Evolutionary conservation across 2,113 vertebrate species (phyloP).

Genomic region (Mus musculus): GRCm39 chr16:38407001-38407500

Average conservation of each 20-base stretch:
- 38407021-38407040: conserved; percentile 23
- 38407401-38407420: conserved; percentile 66
- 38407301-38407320: conserved; percentile 56
- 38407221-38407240: conserved; percentile 3
- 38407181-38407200: conserved; percentile 57
- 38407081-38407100: conserved; percentile 59
- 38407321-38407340: conserved; percentile 27
- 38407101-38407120: conserved; percentile 55
- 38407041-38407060: conserved; percentile 64
- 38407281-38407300: conserved; percentile 52
- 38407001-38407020: conserved; percentile 19
- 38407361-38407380: conserved; percentile 45
- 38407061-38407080: conserved; percentile 50
- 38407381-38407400: conserved; percentile 66
- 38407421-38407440: conserved; percentile 72
- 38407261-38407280: not conserved
- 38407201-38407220: conserved; percentile 43
- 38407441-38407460: conserved; percentile 76
- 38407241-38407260: conserved; percentile 25
- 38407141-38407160: conserved; percentile 59
- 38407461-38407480: conserved; percentile 72
- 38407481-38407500: conserved; percentile 80
- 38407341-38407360: conserved; percentile 56
- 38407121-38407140: conserved; percentile 50
- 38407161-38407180: conserved; percentile 47